A percentile compares a stretch with the other conserved stretches of the same genome.
These are phyloP conservation scores for Octodonta nipae DNA, from an alignment of 2,888 invertebrate species.

Conservation along the genomic window DNA sequence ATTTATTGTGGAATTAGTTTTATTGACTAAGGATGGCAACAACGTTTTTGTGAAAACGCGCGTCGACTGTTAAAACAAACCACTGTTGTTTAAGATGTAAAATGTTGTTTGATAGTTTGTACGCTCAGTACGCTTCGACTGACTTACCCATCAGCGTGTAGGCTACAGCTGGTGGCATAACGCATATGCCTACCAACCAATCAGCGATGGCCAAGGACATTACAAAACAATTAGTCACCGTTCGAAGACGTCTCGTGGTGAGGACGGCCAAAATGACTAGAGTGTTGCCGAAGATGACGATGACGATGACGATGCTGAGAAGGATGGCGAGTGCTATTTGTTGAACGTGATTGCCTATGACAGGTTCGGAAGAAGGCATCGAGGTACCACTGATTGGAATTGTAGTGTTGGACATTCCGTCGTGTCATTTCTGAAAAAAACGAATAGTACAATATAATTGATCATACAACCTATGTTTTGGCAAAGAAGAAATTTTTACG, in stretches of 20 bases:
- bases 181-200: constrained; percentile 81
- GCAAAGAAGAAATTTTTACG: no score
- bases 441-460: no score
- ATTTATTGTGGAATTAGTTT: no score
- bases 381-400: constrained; percentile 2
- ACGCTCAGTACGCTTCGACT: background rate
- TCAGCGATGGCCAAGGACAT: constrained; percentile 89
- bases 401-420: constrained; percentile 8
- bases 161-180: constrained; percentile 90
- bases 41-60: no score
- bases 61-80: no score
- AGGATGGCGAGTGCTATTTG: constrained; percentile 51
- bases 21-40: no score
- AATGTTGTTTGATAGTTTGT: no score
- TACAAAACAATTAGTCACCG: constrained; percentile 91
- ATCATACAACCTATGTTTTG: no score
- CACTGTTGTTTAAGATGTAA: no score
- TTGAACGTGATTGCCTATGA: constrained; percentile 13
- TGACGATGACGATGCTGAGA: constrained; percentile 53
- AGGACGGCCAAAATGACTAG: constrained; percentile 81
- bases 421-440: constrained; percentile 11
- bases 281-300: constrained; percentile 73
- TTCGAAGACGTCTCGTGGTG: constrained; percentile 72
- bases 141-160: constrained; percentile 67
- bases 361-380: constrained; percentile 1